Evolutionary conservation across 92 coral and sea anemone genomes (phyloP).

Genomic region (Heteractis magnifica): DNA sequence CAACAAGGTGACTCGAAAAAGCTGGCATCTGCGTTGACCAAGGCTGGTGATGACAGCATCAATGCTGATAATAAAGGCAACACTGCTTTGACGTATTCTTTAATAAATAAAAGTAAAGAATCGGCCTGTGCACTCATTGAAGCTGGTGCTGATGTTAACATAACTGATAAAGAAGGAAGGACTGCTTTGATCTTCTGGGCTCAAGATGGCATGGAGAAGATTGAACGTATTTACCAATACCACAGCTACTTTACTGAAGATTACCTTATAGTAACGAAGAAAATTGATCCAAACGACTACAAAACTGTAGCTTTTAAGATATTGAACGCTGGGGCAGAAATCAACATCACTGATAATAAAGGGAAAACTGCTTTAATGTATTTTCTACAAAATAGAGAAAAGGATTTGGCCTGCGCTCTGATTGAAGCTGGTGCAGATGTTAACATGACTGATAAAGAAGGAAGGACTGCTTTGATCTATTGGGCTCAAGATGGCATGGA

Average conservation of each 20-base stretch:
- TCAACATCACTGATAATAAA: neutral
- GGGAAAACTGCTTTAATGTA: neutral
- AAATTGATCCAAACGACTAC: too few relatives aligned
- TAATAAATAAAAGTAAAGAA: neutral
- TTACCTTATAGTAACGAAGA: too few relatives aligned
- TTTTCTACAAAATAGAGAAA: neutral
- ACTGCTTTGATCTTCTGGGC: neutral
- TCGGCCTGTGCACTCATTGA: neutral
- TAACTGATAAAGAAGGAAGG: neutral
- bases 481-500: neutral
- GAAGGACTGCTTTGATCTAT: neutral
- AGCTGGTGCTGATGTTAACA: neutral
- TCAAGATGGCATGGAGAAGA: too few relatives aligned
- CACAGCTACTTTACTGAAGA: too few relatives aligned
- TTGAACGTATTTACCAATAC: too few relatives aligned
- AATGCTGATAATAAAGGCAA: too few relatives aligned
- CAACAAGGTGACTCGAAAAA: too few relatives aligned
- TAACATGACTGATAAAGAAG: neutral
- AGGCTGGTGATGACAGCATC: slow-evolving; percentile 39
- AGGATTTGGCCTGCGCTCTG: neutral
- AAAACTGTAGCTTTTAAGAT: too few relatives aligned
- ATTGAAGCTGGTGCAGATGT: neutral
- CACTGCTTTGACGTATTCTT: neutral
- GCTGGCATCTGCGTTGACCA: too few relatives aligned
- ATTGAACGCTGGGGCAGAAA: neutral